Base-by-base conservation (phyloP, 1,140 invertebrate genomes). In the Drosophila paulistorum region DNA sequence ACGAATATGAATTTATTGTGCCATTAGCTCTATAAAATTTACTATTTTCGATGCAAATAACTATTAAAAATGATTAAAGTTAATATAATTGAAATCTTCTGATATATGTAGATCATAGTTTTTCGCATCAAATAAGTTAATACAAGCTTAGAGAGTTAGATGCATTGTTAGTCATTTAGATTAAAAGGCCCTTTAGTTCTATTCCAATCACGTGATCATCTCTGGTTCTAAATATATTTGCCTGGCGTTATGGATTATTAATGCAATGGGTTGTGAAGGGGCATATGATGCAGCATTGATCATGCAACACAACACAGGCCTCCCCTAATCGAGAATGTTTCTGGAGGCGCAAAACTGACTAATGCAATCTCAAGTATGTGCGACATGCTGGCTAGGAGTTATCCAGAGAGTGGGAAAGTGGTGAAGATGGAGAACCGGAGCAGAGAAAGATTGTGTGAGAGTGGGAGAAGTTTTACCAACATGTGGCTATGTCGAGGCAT, bases 351-450 rank as follows among this genome's bases (percentile, higher is more conserved):
- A 72, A 68, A 70, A 74, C 74, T 68, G 80, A 89, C 84, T 89
- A 89, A 89, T 89, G 84, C 85, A 89, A 89, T 89, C 80, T 89
- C 77, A 89, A 89, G 84, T 89, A 89, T 86, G 83, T 89, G 84
- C 79, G 77, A 87, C 69, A 71, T 62, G 67, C 78, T 69, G 69
- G 57, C 72, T 70, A 54, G 70, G 81, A 37, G 30, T 30, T 30
- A 11, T 45, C 20, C 54, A 65, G 33, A 23, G 39, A 51, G 45
- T 51, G 45, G 45, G 45, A 51, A 51, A 51, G 45, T 51, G 45
- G 45, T 20, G 37, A 13, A 45, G 11, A 35, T 35, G 9, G 42
- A 3, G 57, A 20, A 45, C 17, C 39, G 64, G 20, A 13, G 20
- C 14, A 10, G 41, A 17, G 54, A 11, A 30, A 30, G 30, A 30